Base-by-base conservation (phyloP, 2,113 vertebrate genomes). In the Mungos mungo region DNA sequence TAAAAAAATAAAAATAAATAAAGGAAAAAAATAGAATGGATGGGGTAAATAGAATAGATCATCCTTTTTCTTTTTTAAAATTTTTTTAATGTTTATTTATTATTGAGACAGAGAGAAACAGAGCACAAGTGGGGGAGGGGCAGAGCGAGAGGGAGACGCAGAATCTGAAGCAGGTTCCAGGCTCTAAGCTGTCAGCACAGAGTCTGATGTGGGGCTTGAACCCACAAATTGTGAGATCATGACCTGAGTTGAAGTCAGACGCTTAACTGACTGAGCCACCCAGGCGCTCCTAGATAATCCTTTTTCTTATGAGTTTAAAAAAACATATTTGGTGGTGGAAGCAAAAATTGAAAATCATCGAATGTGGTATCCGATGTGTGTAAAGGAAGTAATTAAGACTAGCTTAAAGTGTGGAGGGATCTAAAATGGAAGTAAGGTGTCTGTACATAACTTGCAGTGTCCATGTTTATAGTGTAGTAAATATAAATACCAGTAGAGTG, bases 281-380 rank as follows among this genome's bases (percentile, higher is more conserved):
- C 45, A 47, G 45, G 45, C 2, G 45, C 45, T 10, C 45, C 45
- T 21, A 88, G 9, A 15, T 19, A 41, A 23, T 35, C 3, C 27
- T 52, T 96, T 65, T 66, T 72, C 63, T 85, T 57, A n/a, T 35
- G 15, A 52, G 31, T 89, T 95, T 92, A 57, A 41, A 95, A 45
- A 77, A 38, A 72, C 16, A 21, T 60, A 35, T 80, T 95, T 93
- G 47, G 33, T 80, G 35, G 21, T 65, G 71, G 69, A 95, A 87
- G 16, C 35, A 93, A 85, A 96, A 93, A 41, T 83, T 68, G 41
- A 92, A 92, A 80, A 27, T 5, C 1, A 31, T 38, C 3, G 25
- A 83, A 54, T 66, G 27, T 84, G 18, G 19, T 41, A 72, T 71
- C n/a, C 38, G 80, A 12, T 60, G 18, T 45, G 50, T 33, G 11